Evolutionary conservation across 2,888 invertebrate genomes (phyloP), one percentile per base, ranked within the genome.

Genomic region (Eilema caniola): DNA sequence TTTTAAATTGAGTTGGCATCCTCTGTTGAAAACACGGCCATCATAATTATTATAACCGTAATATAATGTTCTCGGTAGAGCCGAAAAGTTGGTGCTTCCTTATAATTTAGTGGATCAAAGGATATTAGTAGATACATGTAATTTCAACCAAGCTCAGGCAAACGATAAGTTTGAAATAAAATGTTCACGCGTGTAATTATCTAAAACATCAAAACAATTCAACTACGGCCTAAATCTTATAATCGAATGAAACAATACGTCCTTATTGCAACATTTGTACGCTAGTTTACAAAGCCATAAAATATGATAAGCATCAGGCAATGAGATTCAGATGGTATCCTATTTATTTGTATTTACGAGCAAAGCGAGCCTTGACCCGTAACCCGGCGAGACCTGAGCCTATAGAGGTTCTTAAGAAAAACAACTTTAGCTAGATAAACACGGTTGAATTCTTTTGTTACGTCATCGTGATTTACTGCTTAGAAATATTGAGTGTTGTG

Each of bases 291-390:
- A 86, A 85, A 90, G 89, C 86, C 88, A 91, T 93, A 93, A 94
- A 93, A 92, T 91, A 93, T 92, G 93, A 93, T 93, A 93, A 92
- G 88, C 87, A 93, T 92, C 92, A 84, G 85, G 83, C 90, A 91
- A 92, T 89, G 90, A 90, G 89, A 91, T 90, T 90, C 92, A 88
- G 90, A 83, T 88, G 86, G 89, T 88, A 88, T 89, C 89, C 89
- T 89, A 92, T 93, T 92, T 93, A 92, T 92, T 92, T 90, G 91
- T 93, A 93, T 93, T 94, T 93, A 93, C 90, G 93, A 92, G 86
- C 85, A 85, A 88, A 89, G 86, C 83, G 89, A 85, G 88, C 93
- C 91, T 92, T 92, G 92, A 90, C 91, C 93, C 86, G 83, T 69
- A 79, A 75, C 66, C 74, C 73, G 79, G 82, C 80, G 77, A 83